phyloP scores from a whole-genome alignment of 2,113 vertebrate genomes.

The Ceyx cyanopectus region DNA sequence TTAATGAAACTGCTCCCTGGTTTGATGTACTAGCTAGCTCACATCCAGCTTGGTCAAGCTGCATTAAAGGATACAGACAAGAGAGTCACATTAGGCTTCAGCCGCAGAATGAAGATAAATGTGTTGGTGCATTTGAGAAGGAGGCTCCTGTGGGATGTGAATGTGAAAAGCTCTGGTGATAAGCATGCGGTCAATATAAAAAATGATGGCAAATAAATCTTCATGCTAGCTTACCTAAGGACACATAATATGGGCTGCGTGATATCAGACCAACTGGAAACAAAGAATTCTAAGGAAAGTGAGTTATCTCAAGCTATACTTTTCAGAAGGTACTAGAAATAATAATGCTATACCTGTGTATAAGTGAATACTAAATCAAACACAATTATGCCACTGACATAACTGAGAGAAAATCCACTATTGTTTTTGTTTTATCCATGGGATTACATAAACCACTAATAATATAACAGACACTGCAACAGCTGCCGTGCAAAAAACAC shows the following conservation, averaged over 20 bases:
- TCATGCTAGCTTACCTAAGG: background rate
- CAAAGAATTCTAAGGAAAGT: background rate
- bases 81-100: slow-evolving; percentile 65
- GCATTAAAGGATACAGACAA: slow-evolving; percentile 54
- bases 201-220: slow-evolving; percentile 54
- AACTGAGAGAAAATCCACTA: background rate
- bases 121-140: slow-evolving; percentile 1
- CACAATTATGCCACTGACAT: background rate
- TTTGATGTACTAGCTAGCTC: slow-evolving; percentile 58
- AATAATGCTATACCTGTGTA: background rate
- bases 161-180: slow-evolving; percentile 31
- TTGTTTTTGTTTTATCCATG: background rate
- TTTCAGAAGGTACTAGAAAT: background rate
- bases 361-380: background rate
- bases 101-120: slow-evolving; percentile 80
- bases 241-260: background rate
- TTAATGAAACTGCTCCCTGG: slow-evolving; percentile 51
- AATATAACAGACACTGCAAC: background rate
- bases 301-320: background rate
- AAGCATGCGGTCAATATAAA: slow-evolving; percentile 24
- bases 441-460: background rate
- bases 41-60: slow-evolving; percentile 31
- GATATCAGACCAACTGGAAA: background rate
- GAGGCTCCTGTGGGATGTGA: slow-evolving; percentile 52
- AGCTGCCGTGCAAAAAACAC: background rate